Evolutionary conservation across 2,113 vertebrate species (phyloP).

Genomic region (Pluvialis apricaria): DNA sequence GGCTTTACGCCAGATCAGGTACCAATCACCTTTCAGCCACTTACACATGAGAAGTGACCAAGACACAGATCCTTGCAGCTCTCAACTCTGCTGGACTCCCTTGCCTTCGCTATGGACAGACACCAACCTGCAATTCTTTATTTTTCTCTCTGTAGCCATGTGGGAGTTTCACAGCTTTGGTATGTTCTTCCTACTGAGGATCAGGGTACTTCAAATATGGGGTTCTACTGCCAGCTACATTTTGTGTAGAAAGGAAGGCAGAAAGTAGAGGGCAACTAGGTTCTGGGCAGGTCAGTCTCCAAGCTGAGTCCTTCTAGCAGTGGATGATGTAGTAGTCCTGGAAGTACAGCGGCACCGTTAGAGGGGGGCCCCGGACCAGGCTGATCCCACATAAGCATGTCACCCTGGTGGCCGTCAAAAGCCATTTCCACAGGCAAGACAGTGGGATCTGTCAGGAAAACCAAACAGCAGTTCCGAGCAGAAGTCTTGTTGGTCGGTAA

Average conservation of each 20-base stretch:
- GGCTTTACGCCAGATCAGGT: background rate
- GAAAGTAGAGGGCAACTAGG: background rate
- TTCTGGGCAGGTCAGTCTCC: background rate
- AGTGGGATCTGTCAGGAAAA: constrained; percentile 28
- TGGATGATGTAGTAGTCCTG: constrained; percentile 29
- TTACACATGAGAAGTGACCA: background rate
- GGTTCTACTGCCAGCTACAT: rapidly evolving
- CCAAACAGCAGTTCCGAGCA: background rate
- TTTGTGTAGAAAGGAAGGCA: background rate
- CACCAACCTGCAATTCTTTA: background rate
- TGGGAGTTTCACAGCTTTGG: background rate
- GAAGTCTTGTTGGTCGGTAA: background rate
- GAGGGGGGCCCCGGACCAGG: constrained; percentile 22
- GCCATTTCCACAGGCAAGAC: constrained; percentile 12
- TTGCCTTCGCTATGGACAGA: background rate
- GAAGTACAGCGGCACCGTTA: constrained; percentile 41
- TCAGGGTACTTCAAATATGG: background rate
- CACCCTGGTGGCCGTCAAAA: constrained; percentile 47
- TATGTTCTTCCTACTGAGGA: background rate
- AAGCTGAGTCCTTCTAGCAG: background rate
- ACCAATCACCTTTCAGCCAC: background rate
- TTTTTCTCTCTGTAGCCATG: background rate
- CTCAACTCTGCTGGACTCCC: background rate
- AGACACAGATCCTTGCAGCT: background rate
- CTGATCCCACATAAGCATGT: constrained; percentile 44